These are phyloP conservation scores for Scotopteryx bipunctaria DNA, from an alignment of 2,888 invertebrate genomes.

Conservation along the genomic window DNA sequence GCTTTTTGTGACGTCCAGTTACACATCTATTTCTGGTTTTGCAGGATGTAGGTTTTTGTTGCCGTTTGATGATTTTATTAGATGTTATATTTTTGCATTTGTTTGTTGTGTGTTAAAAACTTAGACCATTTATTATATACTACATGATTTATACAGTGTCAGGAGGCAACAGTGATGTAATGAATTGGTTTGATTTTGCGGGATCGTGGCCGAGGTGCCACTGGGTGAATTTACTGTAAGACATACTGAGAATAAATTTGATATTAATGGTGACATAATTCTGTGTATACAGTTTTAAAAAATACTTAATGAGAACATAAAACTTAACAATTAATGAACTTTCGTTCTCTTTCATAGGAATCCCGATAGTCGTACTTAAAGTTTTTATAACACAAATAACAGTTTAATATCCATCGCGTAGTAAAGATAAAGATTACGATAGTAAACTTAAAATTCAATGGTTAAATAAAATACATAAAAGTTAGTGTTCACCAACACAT, in stretches of 20 bases:
- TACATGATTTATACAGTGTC: no score
- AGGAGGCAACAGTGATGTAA: no score
- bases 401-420: slow-evolving; percentile 2
- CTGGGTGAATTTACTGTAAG: no score
- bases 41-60: slow-evolving; percentile 33
- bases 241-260: no score
- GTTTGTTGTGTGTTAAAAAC: neutral
- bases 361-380: slow-evolving; percentile 2
- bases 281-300: no score
- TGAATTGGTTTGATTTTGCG: no score
- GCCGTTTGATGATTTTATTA: slow-evolving; percentile 1
- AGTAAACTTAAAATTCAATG: slow-evolving; percentile 28
- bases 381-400: slow-evolving; percentile 5
- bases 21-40: slow-evolving; percentile 35
- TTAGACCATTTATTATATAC: no score
- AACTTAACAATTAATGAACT: neutral
- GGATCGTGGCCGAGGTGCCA: no score
- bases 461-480: neutral
- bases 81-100: neutral
- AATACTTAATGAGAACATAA: no score
- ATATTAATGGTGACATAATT: no score
- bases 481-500: neutral
- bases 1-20: slow-evolving; percentile 40
- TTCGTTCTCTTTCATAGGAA: neutral
- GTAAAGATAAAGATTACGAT: slow-evolving; percentile 6